These are phyloP conservation scores for Gobio occitaniae DNA, from an alignment of 2,797 vertebrate species.

Conservation along the genomic window DNA sequence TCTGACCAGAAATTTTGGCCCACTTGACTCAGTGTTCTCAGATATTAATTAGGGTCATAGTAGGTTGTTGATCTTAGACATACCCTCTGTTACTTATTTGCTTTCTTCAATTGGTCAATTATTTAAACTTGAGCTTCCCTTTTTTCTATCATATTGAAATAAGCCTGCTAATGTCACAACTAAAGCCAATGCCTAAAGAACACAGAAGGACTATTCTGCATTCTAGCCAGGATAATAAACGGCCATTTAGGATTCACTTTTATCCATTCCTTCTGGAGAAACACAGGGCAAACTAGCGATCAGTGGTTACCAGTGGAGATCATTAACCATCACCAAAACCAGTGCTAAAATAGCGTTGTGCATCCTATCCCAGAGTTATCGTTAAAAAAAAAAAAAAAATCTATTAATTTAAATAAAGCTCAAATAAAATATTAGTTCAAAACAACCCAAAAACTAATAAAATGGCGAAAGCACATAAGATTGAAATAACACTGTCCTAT, in stretches of 20 bases:
- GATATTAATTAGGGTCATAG: slow-evolving; percentile 12
- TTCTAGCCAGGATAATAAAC: not conserved
- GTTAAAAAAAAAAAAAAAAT: too few relatives aligned
- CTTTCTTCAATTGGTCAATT: not conserved
- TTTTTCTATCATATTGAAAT: not conserved
- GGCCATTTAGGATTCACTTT: not conserved
- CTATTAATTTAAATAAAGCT: too few relatives aligned
- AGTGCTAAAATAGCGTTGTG: not conserved
- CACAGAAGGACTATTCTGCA: not conserved
- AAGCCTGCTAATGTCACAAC: not conserved
- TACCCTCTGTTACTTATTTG: slow-evolving; percentile 18
- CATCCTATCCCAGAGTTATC: not conserved
- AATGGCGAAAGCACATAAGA: too few relatives aligned
- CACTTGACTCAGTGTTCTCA: not conserved
- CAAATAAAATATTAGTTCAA: too few relatives aligned
- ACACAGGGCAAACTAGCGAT: not conserved
- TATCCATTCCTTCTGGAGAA: not conserved
- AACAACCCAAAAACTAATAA: too few relatives aligned
- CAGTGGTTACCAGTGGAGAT: not conserved
- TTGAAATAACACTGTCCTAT: too few relatives aligned
- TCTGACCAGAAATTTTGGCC: not conserved
- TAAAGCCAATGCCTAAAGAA: not conserved
- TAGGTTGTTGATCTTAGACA: not conserved
- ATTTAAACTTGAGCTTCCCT: not conserved
- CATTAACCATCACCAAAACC: not conserved